Evolutionary conservation across 2,797 vertebrate genomes (phyloP), one percentile per base, ranked within the genome.

Genomic region (Tapirus indicus): DNA sequence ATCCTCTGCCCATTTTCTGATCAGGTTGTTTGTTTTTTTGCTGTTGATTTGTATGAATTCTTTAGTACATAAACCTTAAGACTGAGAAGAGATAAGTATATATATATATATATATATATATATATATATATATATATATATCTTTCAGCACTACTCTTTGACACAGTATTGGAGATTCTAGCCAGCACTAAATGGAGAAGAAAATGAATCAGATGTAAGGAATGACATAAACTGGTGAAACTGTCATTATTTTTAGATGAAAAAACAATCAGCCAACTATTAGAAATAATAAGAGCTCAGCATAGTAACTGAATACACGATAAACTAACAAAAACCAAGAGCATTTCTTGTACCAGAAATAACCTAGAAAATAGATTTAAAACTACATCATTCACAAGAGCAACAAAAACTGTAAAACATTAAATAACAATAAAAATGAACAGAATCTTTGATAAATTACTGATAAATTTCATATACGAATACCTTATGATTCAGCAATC

Each of bases 11-110:
- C 49, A 52, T 52, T 52, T 52, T 52, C 14, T 52, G 49, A 52
- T 52, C 13, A 16, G 49, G 14, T 52, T 52, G 49, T 52, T 52
- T 52, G 49, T 52, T 52, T 52, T 52, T 13, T 52, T 52, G 49
- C 16, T 52, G 49, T 52, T 52, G 49, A 52, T 12, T 16, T 52
- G 49, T 52, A 52, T 52, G 49, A 52, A 52, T 16, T 52, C 49
- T 52, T 91, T 64, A 94, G 85, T 75, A 44, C 32, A 85, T 25
- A 85, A 91, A 68, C 32, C 90, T 49, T 93, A 80, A 75, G 35
- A 35, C 25, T 84, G 16, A 3, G 35, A 60, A 62, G 69, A 80
- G 52, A 56, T 0, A 94, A 64, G 5, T 35, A 52, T 52, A 52
- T 32, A 44, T 27, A 52, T 32, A 44, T 27, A 68, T 25, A 11